Base-by-base conservation (phyloP, 2,888 invertebrate species). In the Lagria hirta region DNA sequence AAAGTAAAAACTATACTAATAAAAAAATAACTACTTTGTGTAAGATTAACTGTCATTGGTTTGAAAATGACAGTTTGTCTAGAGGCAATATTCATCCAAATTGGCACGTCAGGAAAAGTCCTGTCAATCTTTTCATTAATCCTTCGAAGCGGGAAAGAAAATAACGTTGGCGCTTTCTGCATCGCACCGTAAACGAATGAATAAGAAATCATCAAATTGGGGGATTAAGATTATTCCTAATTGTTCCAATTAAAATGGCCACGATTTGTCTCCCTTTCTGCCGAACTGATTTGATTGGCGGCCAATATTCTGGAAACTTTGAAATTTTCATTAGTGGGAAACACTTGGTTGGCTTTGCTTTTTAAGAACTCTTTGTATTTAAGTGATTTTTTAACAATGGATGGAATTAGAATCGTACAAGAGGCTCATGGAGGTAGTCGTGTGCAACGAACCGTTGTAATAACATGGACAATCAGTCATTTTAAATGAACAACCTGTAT, bases 401-500 rank as follows among this genome's bases (percentile, higher is more conserved):
- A 38, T 32, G 20, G 32, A 37, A 43, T 24, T 26, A 21, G 40
- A 27, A 34, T 34, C 33, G 40, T 34, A 40, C 24, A 38, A 36
- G 29, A 43, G 40, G 44, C 44, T 43, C 46, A 43, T 28, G 43
- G 33, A 30, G 35, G 45, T 49, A 35, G 36, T 44, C 43, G 30
- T 23, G 51, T 28, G 51, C 46, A 51, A 32, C 51, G 29, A 26
- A 41, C 42, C 52, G 48, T 42, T 38, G 30, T 38, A 29, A 38
- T 43, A 45, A 52, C 49, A 46, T 45, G 48, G 49, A 52, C 49
- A 52, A 52, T 52, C 49, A 48, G 42, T 48, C 44, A 48, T 48
- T 43, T 49, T 46, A 49, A 50, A 52, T 52, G 48, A 50, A 46
- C 43, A 48, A 45, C 49, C 45, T 38, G 44, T 37, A 33, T n/a